Conservation (phyloP, 2,888 invertebrate genomes). For the Torymus auratus region DNA sequence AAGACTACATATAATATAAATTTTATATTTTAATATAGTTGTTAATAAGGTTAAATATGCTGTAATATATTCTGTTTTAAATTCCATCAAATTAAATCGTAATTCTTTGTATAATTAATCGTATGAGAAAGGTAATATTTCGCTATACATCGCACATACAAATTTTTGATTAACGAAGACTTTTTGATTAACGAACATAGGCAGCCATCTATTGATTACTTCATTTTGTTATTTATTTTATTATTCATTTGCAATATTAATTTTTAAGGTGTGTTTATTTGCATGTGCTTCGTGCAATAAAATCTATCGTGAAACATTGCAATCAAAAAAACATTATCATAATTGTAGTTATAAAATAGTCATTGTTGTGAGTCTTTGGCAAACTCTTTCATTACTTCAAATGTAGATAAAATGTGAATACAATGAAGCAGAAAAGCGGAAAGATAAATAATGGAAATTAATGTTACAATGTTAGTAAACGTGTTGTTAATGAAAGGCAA, state of each 20-base stretch:
- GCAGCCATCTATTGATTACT: conserved; percentile 1
- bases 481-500: not conserved
- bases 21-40: conserved; percentile 2
- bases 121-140: too few relatives aligned
- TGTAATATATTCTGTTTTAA: not conserved
- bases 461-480: not conserved
- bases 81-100: not conserved
- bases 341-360: conserved; percentile 24
- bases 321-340: conserved; percentile 39
- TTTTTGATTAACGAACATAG: too few relatives aligned
- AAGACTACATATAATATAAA: not conserved
- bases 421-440: not conserved
- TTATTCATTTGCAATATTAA: conserved; percentile 23
- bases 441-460: not conserved
- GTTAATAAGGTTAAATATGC: not conserved
- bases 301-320: conserved; percentile 23
- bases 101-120: too few relatives aligned
- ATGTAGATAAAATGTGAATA: too few relatives aligned
- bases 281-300: conserved; percentile 19
- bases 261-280: conserved; percentile 34
- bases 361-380: conserved; percentile 3
- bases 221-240: conserved; percentile 13
- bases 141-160: not conserved
- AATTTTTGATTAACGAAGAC: conserved; percentile 22
- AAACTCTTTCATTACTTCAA: not conserved